These are phyloP conservation scores for Lapara coniferarum DNA, from an alignment of 2,888 invertebrate species.

Conservation along the genomic window DNA sequence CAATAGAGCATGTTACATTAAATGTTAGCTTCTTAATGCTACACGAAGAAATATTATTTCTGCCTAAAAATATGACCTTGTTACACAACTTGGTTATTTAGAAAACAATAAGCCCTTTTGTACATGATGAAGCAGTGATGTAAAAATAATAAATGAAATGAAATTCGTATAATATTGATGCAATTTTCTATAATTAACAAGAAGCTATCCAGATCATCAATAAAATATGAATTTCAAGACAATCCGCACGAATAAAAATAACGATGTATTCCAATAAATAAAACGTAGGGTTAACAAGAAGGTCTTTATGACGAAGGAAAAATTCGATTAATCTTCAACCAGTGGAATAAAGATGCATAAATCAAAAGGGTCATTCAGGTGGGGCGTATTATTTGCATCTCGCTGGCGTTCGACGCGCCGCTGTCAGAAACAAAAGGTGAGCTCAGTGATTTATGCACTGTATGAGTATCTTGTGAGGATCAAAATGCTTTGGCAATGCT, in stretches of 20 bases:
- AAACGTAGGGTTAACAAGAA: constrained; percentile 22
- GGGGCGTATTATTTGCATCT: constrained; percentile 39
- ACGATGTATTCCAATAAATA: constrained; percentile 6
- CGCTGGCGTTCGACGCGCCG: constrained; percentile 37
- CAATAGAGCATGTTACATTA: background rate
- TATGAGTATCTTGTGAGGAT: background rate
- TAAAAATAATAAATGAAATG: background rate
- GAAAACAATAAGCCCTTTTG: background rate
- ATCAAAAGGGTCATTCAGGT: constrained; percentile 38
- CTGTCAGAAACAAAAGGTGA: constrained; percentile 40
- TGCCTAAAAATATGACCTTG: background rate
- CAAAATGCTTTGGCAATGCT: background rate
- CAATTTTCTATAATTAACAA: background rate
- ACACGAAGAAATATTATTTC: background rate
- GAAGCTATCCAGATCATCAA: background rate
- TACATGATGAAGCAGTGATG: background rate
- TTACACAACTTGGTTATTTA: background rate
- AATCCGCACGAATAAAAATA: constrained; percentile 5
- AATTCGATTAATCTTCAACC: constrained; percentile 21
- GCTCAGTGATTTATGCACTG: constrained; percentile 40
- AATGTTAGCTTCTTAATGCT: background rate
- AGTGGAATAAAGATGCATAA: constrained; percentile 27
- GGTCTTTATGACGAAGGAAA: constrained; percentile 20
- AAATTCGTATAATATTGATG: too few species aligned
- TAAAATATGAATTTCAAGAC: background rate